A percentile compares a stretch with the other conserved stretches of the same genome.
phyloP scores from a whole-genome alignment of 2,888 invertebrate genomes.

The Oxycera nigricornis region DNA sequence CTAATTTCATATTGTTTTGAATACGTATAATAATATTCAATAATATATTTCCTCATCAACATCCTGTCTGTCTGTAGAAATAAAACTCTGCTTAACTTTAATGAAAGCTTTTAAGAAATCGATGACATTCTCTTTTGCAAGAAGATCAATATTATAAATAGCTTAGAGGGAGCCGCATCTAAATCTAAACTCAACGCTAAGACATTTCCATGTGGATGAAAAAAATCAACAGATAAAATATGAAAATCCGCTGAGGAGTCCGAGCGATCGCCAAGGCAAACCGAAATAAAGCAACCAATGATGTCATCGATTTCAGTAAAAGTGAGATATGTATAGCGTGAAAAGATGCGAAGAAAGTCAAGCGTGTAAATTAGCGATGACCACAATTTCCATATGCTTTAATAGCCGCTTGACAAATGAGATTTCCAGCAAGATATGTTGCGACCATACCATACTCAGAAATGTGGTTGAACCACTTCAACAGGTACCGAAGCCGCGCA shows the following conservation, averaged over 20 bases:
- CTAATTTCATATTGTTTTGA: no score
- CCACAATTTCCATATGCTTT: background rate
- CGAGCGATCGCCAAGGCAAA: background rate
- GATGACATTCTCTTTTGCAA: no score
- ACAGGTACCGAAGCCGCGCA: background rate
- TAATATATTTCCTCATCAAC: no score
- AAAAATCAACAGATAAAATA: background rate
- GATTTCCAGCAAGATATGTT: background rate
- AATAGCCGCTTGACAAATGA: background rate
- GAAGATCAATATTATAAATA: background rate
- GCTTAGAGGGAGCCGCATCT: background rate
- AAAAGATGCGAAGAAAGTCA: slow-evolving; percentile 12
- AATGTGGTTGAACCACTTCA: background rate
- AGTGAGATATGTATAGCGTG: background rate
- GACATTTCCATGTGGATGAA: background rate
- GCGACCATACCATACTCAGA: background rate
- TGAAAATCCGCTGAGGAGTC: background rate
- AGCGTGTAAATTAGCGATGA: background rate
- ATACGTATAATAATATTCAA: no score
- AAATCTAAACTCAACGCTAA: background rate
- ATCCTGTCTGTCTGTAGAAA: no score
- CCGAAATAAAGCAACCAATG: slow-evolving; percentile 10
- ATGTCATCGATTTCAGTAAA: slow-evolving; percentile 27
- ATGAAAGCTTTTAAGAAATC: no score
- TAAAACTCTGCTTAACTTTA: no score